Evolutionary conservation across 2,797 vertebrate genomes (phyloP), one percentile per base, ranked within the genome.

Genomic region (Gambelia wislizenii): DNA sequence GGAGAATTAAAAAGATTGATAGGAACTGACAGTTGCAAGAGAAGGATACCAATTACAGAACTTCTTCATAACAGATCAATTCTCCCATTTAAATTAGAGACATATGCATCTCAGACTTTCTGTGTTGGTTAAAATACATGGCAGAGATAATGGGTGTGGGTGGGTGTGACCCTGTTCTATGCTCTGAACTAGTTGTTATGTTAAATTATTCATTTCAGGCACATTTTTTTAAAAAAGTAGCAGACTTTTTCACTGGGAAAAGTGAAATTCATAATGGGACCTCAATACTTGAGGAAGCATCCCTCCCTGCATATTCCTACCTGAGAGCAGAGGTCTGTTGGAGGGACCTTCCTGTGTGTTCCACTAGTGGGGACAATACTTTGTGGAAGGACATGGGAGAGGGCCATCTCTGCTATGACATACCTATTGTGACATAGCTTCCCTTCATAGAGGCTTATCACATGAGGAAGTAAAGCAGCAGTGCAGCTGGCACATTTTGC

Each of bases 31-130:
- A 69, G 6, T 20, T 70, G 61, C 33, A 42, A 78, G 72, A 39
- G 47, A 85, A 72, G 52, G 42, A 18, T 89, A 18, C 49, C 33
- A 84, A 84, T 44, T 76, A 75, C 64, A 84, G 61, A 76, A 42
- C 7, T 82, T 89, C 39, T 89, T 89, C 47, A 61, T 27, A 78
- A 70, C 42, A n/a, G 39, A 78, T 47, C 33, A 77, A 69, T 76
- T 84, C 27, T 39, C 3, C 27, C 6, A 52, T 84, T 77, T 83
- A 76, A 49, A 77, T 83, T 77, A 88, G 14, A 22, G 33, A 36
- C 6, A 30, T 2, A 22, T 1, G 47, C n/a, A 39, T 33, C 36
- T 54, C 49, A 30, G 25, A 64, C 18, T 18, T 77, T 22, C 42
- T 36, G 44, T n/a, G 69, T 30, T 5, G 36, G 56, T 87, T 72